These are phyloP conservation scores for Molorchus minor DNA, from an alignment of 2,888 invertebrate genomes.

Conservation along the genomic window DNA sequence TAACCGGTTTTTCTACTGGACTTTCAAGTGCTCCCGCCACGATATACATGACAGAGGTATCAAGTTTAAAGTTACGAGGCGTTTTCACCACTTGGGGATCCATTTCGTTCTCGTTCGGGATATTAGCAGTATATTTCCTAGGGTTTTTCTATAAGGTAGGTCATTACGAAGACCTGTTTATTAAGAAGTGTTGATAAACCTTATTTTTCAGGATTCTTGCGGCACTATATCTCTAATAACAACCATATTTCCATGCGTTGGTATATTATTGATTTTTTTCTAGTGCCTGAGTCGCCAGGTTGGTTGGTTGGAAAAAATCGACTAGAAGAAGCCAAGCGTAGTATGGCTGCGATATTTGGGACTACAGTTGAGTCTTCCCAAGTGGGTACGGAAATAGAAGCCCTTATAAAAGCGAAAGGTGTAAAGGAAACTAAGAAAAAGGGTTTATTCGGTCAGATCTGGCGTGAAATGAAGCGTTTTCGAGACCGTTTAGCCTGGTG, in stretches of 20 bases:
- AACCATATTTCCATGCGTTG: conserved; percentile 60
- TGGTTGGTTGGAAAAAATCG: conserved; percentile 65
- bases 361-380: conserved; percentile 47
- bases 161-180: conserved; percentile 1
- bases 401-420: conserved; percentile 45
- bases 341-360: conserved; percentile 61
- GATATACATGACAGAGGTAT: conserved; percentile 67
- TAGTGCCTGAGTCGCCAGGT: conserved; percentile 67
- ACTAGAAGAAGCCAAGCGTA: conserved; percentile 62
- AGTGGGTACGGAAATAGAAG: conserved; percentile 53
- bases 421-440: conserved; percentile 38
- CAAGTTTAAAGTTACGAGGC: conserved; percentile 62
- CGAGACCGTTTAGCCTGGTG: conserved; percentile 64
- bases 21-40: conserved; percentile 66
- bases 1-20: conserved; percentile 65
- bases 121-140: conserved; percentile 65
- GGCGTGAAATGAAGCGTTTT: conserved; percentile 54
- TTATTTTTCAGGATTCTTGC: conserved; percentile 62
- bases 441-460: conserved; percentile 40
- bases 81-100: conserved; percentile 68
- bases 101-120: conserved; percentile 64
- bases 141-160: conserved; percentile 64
- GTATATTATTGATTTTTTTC: conserved; percentile 59
- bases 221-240: conserved; percentile 61
- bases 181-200: not conserved